Conservation (phyloP, 2,113 vertebrate species). For the Myotis yumanensis region DNA sequence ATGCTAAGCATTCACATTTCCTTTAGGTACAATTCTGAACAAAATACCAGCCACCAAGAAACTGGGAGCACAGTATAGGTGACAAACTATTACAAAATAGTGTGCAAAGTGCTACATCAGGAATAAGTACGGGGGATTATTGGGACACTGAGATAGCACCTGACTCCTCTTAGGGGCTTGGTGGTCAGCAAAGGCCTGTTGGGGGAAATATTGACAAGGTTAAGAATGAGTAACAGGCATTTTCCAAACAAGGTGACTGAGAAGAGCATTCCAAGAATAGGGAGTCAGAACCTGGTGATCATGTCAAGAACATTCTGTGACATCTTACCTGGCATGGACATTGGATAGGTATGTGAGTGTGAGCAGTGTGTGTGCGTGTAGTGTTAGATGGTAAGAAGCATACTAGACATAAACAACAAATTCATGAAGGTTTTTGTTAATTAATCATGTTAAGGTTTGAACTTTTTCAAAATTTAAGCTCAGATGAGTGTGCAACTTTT, state of each 20-base stretch:
- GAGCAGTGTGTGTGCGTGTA: background rate
- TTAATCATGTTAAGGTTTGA: background rate
- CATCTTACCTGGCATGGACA: background rate
- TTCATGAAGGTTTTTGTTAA: background rate
- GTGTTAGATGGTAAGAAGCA: background rate
- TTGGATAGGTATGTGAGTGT: background rate
- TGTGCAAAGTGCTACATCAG: background rate
- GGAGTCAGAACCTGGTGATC: background rate
- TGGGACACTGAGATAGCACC: rapidly evolving
- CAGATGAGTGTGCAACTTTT: background rate
- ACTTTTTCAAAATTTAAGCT: background rate
- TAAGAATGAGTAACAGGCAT: background rate
- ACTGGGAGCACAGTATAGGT: background rate
- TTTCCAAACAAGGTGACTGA: background rate
- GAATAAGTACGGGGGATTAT: background rate
- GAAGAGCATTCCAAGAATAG: background rate
- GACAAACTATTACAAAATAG: background rate
- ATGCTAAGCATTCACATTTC: background rate
- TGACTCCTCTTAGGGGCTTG: background rate
- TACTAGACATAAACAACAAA: background rate
- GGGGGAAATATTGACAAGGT: background rate
- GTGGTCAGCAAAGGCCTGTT: background rate
- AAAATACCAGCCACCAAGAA: background rate
- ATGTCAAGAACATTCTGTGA: background rate
- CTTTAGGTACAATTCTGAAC: background rate